These are phyloP conservation scores for Sarcophaga subvicina DNA, from an alignment of 2,888 invertebrate genomes.

Conservation along the genomic window DNA sequence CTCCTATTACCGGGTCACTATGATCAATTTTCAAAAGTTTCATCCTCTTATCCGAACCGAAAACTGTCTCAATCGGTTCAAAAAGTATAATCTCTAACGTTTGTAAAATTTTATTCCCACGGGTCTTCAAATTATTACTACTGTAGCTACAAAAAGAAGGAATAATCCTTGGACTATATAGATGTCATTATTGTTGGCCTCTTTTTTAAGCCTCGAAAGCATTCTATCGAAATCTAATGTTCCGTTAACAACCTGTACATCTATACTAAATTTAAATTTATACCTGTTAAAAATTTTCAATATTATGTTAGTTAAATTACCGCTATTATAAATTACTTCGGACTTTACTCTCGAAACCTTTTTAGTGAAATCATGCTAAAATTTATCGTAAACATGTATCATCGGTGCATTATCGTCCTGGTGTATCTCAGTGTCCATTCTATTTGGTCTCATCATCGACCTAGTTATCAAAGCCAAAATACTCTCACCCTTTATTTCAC, in stretches of 20 bases:
- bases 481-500: no score
- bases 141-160: slow-evolving; percentile 28
- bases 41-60: background rate
- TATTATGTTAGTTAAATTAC: background rate
- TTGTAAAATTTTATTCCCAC: slow-evolving; percentile 39
- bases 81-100: slow-evolving; percentile 36
- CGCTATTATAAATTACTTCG: slow-evolving; percentile 1
- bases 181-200: slow-evolving; percentile 44
- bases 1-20: slow-evolving; percentile 25
- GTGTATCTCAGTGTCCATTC: background rate
- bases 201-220: slow-evolving; percentile 49
- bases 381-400: slow-evolving; percentile 27
- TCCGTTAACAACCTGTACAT: slow-evolving; percentile 53
- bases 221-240: slow-evolving; percentile 49
- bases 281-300: slow-evolving; percentile 31
- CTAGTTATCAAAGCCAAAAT: no score
- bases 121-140: slow-evolving; percentile 23
- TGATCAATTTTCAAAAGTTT: slow-evolving; percentile 23
- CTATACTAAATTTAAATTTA: slow-evolving; percentile 20
- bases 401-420: background rate
- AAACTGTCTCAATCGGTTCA: slow-evolving; percentile 30
- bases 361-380: slow-evolving; percentile 7
- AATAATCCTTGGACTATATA: slow-evolving; percentile 23
- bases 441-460: no score
- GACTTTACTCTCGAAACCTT: slow-evolving; percentile 16